These are phyloP conservation scores for Zaprionus ornatus DNA, from an alignment of 1,140 invertebrate genomes.

Conservation along the genomic window DNA sequence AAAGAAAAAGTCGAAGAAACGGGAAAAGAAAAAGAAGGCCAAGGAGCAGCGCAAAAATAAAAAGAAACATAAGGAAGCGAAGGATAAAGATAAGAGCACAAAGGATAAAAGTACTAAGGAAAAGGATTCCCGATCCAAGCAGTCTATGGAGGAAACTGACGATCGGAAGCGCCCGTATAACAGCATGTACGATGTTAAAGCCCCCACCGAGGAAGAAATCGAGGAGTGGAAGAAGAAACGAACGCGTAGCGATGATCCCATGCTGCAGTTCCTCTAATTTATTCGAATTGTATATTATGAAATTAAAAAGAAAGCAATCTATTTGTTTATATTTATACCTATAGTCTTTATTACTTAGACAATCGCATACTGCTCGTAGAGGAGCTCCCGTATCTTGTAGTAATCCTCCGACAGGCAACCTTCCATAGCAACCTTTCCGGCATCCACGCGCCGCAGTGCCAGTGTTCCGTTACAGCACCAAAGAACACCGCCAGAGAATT, in stretches of 20 bases:
- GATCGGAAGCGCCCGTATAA: slow-evolving; percentile 97
- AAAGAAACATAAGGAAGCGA: slow-evolving; percentile 85
- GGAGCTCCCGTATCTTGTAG: slow-evolving; percentile 95
- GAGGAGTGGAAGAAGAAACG: slow-evolving; percentile 96
- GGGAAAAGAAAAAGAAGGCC: slow-evolving; percentile 85
- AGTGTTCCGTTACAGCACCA: slow-evolving; percentile 97
- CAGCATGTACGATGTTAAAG: slow-evolving; percentile 92
- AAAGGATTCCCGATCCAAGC: slow-evolving; percentile 87
- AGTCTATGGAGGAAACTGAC: slow-evolving; percentile 87
- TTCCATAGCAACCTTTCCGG: slow-evolving; percentile 96
- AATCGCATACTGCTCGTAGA: slow-evolving; percentile 99
- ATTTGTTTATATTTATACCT: slow-evolving; percentile 1
- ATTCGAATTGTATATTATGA: neutral
- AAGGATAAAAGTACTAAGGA: slow-evolving; percentile 54
- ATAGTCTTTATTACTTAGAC: slow-evolving; percentile 86
- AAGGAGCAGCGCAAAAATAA: slow-evolving; percentile 83
- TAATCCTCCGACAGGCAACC: slow-evolving; percentile 97
- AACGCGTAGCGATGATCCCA: slow-evolving; percentile 94
- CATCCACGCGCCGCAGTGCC: slow-evolving; percentile 94
- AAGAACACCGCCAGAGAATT: slow-evolving; percentile 96
- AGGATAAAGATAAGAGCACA: slow-evolving; percentile 15
- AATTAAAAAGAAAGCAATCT: neutral
- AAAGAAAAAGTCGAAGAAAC: slow-evolving; percentile 89
- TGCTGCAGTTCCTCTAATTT: slow-evolving; percentile 88
- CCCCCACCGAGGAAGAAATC: slow-evolving; percentile 95